Conservation (phyloP, 1,140 invertebrate genomes). For the Drosophila ironensis region DNA sequence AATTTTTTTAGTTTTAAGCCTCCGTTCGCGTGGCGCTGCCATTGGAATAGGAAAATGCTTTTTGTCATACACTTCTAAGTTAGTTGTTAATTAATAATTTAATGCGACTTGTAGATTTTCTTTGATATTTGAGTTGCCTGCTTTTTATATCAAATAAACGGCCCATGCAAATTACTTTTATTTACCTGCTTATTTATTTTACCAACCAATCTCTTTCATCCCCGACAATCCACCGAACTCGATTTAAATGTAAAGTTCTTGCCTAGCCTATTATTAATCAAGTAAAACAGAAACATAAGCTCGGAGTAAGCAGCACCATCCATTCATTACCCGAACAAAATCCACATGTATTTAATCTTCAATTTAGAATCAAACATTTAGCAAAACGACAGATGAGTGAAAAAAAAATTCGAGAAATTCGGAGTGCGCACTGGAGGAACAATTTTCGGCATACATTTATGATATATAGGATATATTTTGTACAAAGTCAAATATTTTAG, state of each 20-base stretch:
- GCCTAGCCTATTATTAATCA: conserved; percentile 30
- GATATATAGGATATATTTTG: conserved; percentile 68
- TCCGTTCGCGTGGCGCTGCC: conserved; percentile 54
- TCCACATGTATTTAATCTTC: conserved; percentile 22
- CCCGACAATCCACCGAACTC: conserved; percentile 72
- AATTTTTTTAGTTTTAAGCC: conserved; percentile 68
- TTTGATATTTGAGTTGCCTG: conserved; percentile 53
- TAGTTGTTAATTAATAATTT: conserved; percentile 69
- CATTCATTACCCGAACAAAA: conserved; percentile 10
- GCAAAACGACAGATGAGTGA: conserved; percentile 56
- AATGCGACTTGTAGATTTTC: conserved; percentile 40
- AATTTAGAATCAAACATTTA: conserved; percentile 40
- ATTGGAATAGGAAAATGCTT: conserved; percentile 63
- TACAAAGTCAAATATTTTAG: conserved; percentile 78
- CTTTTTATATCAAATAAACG: conserved; percentile 57
- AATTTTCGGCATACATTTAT: conserved; percentile 79
- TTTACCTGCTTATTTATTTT: conserved; percentile 7
- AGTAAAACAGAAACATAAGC: conserved; percentile 6
- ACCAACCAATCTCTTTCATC: background rate
- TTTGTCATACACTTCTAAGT: conserved; percentile 74
- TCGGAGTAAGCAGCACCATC: conserved; percentile 16
- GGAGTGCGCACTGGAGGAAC: conserved; percentile 64
- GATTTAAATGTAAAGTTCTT: conserved; percentile 19
- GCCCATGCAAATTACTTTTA: conserved; percentile 50
- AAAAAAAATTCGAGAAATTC: conserved; percentile 50